Evolutionary conservation across 2,113 vertebrate genomes (phyloP).

Genomic region (Cyprinus carpio): DNA sequence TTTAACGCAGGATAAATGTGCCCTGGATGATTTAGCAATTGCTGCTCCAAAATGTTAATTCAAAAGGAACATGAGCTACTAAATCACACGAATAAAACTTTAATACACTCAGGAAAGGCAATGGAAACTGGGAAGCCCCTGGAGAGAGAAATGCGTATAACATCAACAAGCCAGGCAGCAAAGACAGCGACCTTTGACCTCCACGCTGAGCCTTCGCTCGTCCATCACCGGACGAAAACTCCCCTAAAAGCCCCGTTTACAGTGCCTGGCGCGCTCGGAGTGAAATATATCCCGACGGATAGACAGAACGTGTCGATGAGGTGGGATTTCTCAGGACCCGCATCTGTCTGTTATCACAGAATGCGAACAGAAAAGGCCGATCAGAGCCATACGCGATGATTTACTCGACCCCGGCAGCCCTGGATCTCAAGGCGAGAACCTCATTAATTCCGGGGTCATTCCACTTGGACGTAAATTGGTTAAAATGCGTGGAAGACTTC

Average conservation of each 20-base stretch:
- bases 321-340: conserved; percentile 89
- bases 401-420: conserved; percentile 92
- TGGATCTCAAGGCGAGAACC: conserved; percentile 87
- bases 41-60: conserved; percentile 60
- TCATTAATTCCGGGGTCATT: conserved; percentile 99
- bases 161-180: conserved; percentile 73
- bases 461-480: conserved; percentile 95
- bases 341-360: conserved; percentile 83
- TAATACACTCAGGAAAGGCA: conserved; percentile 54
- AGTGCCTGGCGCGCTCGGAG: conserved; percentile 78
- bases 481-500: conserved; percentile 90
- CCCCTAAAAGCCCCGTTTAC: conserved; percentile 89
- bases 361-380: conserved; percentile 68
- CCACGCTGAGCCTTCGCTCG: conserved; percentile 82
- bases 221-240: conserved; percentile 90
- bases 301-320: conserved; percentile 89
- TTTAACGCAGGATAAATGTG: conserved; percentile 65
- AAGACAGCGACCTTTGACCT: conserved; percentile 83
- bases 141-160: conserved; percentile 71
- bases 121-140: conserved; percentile 59
- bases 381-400: conserved; percentile 87
- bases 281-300: conserved; percentile 88
- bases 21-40: conserved; percentile 60
- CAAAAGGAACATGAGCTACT: conserved; percentile 63
- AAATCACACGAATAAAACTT: conserved; percentile 70